These are phyloP conservation scores for Neelides folsomi DNA, from an alignment of 2,888 invertebrate genomes.

Conservation along the genomic window DNA sequence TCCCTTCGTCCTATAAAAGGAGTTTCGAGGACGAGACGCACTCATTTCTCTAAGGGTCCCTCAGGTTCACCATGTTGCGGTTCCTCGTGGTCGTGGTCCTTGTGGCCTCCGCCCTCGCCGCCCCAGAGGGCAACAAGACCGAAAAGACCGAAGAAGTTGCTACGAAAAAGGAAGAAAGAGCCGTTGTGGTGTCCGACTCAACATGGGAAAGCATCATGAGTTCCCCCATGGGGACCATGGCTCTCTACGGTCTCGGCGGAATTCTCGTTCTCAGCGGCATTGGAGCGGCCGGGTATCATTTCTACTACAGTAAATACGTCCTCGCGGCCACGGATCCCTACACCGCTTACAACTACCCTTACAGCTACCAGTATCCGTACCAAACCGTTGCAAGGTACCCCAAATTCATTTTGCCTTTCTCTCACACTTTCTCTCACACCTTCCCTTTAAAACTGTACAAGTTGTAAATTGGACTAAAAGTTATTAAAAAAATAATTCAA, in stretches of 20 bases:
- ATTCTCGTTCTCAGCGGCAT: constrained; percentile 22
- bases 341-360: not conserved
- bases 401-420: not conserved
- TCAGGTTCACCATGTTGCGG: no score
- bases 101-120: constrained; percentile 24
- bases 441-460: no score
- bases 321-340: not conserved
- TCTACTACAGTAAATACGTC: constrained; percentile 17
- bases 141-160: constrained; percentile 2
- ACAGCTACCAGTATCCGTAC: constrained; percentile 1
- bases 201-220: constrained; percentile 19
- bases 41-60: no score
- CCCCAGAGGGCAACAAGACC: constrained; percentile 14
- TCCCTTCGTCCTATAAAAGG: no score
- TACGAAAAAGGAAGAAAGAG: constrained; percentile 13
- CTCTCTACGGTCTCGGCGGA: constrained; percentile 13
- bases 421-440: not conserved
- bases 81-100: constrained; percentile 17
- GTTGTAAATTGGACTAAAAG: no score
- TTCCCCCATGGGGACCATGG: constrained; percentile 17
- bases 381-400: constrained; percentile 8
- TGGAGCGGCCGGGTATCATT: constrained; percentile 21
- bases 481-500: no score
- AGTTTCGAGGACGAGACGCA: no score
- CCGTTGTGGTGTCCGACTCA: constrained; percentile 19